A percentile compares a stretch with the other conserved stretches of the same genome.
phyloP scores from a whole-genome alignment of 2,888 invertebrate genomes.

The Selenia dentaria region DNA sequence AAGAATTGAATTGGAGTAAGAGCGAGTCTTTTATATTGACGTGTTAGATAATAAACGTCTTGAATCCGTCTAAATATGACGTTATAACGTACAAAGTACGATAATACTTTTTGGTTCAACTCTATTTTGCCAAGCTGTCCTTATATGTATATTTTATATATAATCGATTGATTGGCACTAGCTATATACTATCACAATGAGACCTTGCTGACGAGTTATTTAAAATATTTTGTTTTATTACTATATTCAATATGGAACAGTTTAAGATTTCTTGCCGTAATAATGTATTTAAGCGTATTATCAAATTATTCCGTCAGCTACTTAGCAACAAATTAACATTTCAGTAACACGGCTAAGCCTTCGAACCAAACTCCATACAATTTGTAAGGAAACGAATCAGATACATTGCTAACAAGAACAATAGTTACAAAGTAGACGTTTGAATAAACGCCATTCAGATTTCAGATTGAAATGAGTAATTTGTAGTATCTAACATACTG shows the following conservation, averaged over 20 bases:
- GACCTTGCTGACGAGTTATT: slow-evolving; percentile 55
- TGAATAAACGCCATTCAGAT: slow-evolving; percentile 20
- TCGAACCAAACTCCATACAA: slow-evolving; percentile 12
- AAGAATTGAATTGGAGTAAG: too few species aligned
- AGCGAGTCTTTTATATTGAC: too few species aligned
- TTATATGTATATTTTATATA: slow-evolving; percentile 5
- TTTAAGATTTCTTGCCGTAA: neutral
- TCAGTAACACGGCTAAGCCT: slow-evolving; percentile 30
- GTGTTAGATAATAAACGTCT: too few species aligned
- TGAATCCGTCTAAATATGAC: too few species aligned
- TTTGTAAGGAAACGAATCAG: slow-evolving; percentile 20
- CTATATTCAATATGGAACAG: slow-evolving; percentile 18
- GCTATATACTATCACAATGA: slow-evolving; percentile 73
- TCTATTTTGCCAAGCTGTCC: neutral
- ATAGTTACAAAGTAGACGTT: slow-evolving; percentile 24
- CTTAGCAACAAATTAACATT: slow-evolving; percentile 13
- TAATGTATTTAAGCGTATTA: slow-evolving; percentile 1
- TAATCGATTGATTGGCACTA: slow-evolving; percentile 63
- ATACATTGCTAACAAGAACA: slow-evolving; percentile 23
- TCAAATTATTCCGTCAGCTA: slow-evolving; percentile 3
- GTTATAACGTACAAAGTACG: too few species aligned
- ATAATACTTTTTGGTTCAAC: too few species aligned
- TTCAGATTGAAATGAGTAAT: too few species aligned
- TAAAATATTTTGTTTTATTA: slow-evolving; percentile 16
- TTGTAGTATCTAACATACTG: too few species aligned